Evolutionary conservation across 2,888 invertebrate species (phyloP).

Genomic region (Peribatodes rhomboidaria): DNA sequence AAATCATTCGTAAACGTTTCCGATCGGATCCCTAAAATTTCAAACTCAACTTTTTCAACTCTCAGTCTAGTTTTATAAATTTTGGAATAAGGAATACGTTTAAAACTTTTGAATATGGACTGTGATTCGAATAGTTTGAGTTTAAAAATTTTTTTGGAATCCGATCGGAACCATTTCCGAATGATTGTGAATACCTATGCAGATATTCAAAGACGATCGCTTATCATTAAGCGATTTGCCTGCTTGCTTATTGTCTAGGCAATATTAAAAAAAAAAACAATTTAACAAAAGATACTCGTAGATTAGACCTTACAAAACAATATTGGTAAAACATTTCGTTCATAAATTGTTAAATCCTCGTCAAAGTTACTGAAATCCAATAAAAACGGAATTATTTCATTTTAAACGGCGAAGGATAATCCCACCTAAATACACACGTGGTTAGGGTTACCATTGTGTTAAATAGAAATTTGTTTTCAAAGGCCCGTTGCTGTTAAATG

Average conservation of each 20-base stretch:
- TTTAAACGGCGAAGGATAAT: neutral
- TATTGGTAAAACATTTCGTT: neutral
- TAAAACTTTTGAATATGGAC: no score
- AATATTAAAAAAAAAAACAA: no score
- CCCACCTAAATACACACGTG: slow-evolving; percentile 4
- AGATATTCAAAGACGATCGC: neutral
- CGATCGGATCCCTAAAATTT: no score
- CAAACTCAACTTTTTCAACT: no score
- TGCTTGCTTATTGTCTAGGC: no score
- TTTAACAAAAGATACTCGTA: neutral
- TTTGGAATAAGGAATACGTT: no score
- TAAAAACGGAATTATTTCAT: slow-evolving; percentile 1
- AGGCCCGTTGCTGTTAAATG: neutral
- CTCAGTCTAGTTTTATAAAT: no score
- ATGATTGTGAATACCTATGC: no score
- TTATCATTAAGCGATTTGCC: neutral
- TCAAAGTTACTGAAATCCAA: slow-evolving; percentile 4
- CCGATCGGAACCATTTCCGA: no score
- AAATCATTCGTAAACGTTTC: no score
- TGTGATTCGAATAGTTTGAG: no score
- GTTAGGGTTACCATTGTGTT: neutral
- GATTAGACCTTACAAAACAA: neutral
- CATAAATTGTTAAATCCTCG: slow-evolving; percentile 1
- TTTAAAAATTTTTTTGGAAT: no score
- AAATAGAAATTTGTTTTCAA: neutral